Conservation (phyloP, 2,113 vertebrate genomes). For the Taurulus bubalis region DNA sequence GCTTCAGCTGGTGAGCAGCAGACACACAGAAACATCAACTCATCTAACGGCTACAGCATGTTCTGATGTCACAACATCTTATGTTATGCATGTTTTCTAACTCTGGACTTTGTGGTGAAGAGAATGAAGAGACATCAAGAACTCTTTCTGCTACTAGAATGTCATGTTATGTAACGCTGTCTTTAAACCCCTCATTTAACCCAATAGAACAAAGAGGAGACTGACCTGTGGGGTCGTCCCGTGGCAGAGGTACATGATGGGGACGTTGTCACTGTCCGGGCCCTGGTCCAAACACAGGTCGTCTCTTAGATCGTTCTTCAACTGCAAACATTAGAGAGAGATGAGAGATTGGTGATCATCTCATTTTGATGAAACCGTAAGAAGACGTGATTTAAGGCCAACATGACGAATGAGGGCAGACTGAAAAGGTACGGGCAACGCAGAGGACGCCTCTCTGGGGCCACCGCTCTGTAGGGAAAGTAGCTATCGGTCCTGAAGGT, state of each 20-base stretch:
- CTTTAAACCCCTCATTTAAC: no score
- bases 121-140: not conserved
- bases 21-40: no score
- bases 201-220: constrained; percentile 43
- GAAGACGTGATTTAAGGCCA: not conserved
- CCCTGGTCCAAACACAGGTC: constrained; percentile 97
- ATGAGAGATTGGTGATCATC: not conserved
- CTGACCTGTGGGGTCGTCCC: constrained; percentile 96
- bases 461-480: no score
- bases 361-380: not conserved
- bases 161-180: no score
- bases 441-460: not conserved
- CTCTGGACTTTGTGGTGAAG: no score
- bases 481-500: no score
- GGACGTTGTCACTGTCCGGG: constrained; percentile 92
- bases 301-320: constrained; percentile 92
- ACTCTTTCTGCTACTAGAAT: not conserved
- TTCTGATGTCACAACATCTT: no score
- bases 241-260: constrained; percentile 95
- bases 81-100: no score
- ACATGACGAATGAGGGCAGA: not conserved
- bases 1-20: no score
- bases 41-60: no score
- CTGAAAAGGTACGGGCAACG: not conserved
- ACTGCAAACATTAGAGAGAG: constrained; percentile 73